phyloP scores from a whole-genome alignment of 1,140 invertebrate species.

The Artemia franciscana region DNA sequence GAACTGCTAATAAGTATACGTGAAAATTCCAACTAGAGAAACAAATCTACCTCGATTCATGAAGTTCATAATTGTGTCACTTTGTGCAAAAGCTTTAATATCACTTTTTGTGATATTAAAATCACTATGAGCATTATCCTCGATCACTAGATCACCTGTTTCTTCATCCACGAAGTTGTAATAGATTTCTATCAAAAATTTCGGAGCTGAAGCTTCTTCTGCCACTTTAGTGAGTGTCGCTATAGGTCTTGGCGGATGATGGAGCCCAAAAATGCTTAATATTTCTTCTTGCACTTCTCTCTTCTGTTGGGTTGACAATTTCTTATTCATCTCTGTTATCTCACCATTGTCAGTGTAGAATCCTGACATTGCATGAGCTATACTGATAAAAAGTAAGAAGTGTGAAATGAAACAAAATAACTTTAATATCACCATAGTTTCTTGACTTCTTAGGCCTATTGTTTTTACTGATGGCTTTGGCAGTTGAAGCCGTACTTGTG shows the following conservation, averaged over 20 bases:
- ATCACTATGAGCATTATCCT: background rate
- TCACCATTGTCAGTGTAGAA: background rate
- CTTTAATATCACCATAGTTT: background rate
- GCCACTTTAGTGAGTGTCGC: background rate
- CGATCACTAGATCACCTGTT: background rate
- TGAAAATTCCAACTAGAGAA: too few relatives aligned
- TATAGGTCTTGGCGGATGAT: background rate
- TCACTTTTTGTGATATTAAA: background rate
- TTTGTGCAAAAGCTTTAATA: background rate
- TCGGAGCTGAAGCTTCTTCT: background rate
- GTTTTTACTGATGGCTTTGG: background rate
- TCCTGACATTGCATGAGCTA: background rate
- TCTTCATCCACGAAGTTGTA: background rate
- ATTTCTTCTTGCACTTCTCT: background rate
- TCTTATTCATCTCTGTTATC: background rate
- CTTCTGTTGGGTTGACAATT: background rate
- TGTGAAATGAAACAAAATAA: background rate
- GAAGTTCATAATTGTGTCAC: background rate
- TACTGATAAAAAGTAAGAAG: background rate
- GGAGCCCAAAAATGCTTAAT: background rate
- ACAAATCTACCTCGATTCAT: background rate
- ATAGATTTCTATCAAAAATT: background rate
- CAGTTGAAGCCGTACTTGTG: too few relatives aligned
- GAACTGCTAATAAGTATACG: too few relatives aligned
- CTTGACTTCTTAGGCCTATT: background rate